Percentiles rank a stretch among this genome's conserved stretches.
These are phyloP conservation scores for Nesospiza acunhae DNA, from an alignment of 2,113 vertebrate species.

Conservation along the genomic window DNA sequence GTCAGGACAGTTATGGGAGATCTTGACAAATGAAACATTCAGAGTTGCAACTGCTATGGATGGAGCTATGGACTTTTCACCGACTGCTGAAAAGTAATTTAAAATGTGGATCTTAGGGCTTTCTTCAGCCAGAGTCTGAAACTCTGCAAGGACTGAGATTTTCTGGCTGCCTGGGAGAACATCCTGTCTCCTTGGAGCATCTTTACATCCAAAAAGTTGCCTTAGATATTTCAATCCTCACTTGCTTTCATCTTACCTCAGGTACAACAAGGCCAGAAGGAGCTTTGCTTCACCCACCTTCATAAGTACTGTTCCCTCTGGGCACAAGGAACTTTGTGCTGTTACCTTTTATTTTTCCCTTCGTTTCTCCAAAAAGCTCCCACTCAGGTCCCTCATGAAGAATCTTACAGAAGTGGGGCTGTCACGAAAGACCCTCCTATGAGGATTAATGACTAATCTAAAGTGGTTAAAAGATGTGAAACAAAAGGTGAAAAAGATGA, in stretches of 20 bases:
- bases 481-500: background rate
- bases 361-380: background rate
- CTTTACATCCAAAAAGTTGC: background rate
- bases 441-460: slow-evolving; percentile 1
- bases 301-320: background rate
- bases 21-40: background rate
- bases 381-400: background rate
- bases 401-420: background rate
- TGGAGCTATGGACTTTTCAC: background rate
- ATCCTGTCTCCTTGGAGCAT: background rate
- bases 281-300: background rate
- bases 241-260: background rate
- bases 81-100: background rate
- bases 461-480: background rate
- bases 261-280: background rate
- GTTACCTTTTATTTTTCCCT: background rate
- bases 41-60: background rate
- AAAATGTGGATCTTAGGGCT: background rate
- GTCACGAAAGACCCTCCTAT: background rate
- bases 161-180: background rate
- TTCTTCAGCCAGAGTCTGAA: background rate
- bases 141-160: background rate
- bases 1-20: background rate
- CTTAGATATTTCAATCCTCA: background rate
- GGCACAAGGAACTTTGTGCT: background rate